These are phyloP conservation scores for Pissodes strobi DNA, from an alignment of 1,140 invertebrate species.

Conservation along the genomic window DNA sequence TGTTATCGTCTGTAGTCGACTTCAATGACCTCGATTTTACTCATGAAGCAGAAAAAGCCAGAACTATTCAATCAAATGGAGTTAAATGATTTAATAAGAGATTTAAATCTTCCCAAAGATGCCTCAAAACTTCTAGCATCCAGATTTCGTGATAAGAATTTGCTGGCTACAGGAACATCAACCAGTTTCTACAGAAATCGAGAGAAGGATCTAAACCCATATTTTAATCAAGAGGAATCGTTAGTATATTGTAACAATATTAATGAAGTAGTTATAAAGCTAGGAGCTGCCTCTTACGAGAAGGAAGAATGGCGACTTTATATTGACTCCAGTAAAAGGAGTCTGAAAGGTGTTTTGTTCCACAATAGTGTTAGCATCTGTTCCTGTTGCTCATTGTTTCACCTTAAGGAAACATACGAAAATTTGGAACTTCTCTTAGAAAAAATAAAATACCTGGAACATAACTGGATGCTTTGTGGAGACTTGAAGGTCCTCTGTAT, in stretches of 20 bases:
- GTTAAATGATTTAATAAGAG: neutral
- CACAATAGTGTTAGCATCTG: constrained; percentile 33
- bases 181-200: neutral
- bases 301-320: constrained; percentile 42
- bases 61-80: neutral
- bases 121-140: neutral
- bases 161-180: neutral
- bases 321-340: constrained; percentile 37
- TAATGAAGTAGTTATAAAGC: neutral
- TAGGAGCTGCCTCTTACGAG: no score
- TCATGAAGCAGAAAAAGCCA: neutral
- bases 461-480: constrained; percentile 33
- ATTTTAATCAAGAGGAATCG: constrained; percentile 29
- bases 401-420: constrained; percentile 44
- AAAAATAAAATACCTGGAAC: constrained; percentile 27
- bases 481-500: no score
- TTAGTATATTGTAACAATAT: no score
- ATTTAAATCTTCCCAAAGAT: neutral
- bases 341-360: no score
- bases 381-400: constrained; percentile 39
- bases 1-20: no score
- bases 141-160: neutral
- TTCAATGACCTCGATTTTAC: no score
- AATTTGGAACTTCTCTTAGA: no score
- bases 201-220: neutral